Evolutionary conservation across 2,113 vertebrate species (phyloP), one percentile per base, ranked within the genome.

Genomic region (Baryphthengus martii): DNA sequence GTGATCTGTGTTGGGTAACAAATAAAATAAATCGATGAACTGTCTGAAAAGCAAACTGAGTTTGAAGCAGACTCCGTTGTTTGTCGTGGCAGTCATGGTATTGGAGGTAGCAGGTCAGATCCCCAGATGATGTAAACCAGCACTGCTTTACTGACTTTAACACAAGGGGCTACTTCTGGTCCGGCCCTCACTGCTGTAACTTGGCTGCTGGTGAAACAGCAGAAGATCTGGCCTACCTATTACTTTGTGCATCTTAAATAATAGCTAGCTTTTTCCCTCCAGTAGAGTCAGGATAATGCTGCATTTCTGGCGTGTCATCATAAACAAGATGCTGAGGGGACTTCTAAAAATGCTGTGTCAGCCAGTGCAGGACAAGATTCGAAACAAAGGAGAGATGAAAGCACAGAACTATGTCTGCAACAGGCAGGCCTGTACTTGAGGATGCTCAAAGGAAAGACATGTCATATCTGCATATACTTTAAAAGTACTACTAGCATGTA

Each of bases 21-120:
- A 86, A 56, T 90, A 59, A 92, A 93, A 91, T n/a, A 80, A 79
- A 93, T 73, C 55, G 72, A 90, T 66, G 35, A 91, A 44, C 71
- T 26, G 13, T 49, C 40, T 70, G 74, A 70, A 76, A 91, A 95
- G 23, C 19, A 50, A 25, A 76, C 20, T 3, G 11, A 31, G 33
- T 26, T 66, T 73, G 52, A 62, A 53, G 45, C 31, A 92, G 77
- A n/a, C 14, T n/a, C n/a, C n/a, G n/a, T n/a, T n/a, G n/a, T n/a
- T n/a, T n/a, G n/a, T n/a, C n/a, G n/a, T n/a, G n/a, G n/a, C n/a
- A 70, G 18, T 17, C 45, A n/a, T 3, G 4, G 42, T 55, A 40
- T 20, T 61, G 18, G 56, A 85, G 28, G 15, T 21, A 37, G 7
- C 19, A 49, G 13, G n/a, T 85, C 44, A 89, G 44, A 79, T 58